phyloP scores from a whole-genome alignment of 2,113 vertebrate species.

The Jacana jacana region DNA sequence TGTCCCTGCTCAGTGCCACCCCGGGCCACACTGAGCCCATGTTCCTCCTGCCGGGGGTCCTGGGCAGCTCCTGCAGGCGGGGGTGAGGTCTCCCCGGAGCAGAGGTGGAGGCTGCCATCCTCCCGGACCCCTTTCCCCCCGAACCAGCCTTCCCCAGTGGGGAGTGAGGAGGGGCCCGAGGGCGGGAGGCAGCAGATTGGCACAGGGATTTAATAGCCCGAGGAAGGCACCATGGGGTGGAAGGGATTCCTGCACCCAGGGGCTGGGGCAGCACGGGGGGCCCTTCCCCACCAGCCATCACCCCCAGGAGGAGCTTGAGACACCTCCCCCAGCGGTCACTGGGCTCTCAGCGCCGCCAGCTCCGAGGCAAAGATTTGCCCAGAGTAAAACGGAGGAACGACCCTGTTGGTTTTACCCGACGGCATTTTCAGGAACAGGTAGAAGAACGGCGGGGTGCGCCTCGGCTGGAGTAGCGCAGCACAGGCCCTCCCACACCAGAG shows the following conservation, averaged over 20 bases:
- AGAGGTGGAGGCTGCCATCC: neutral
- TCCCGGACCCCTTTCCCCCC: neutral
- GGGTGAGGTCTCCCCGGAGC: neutral
- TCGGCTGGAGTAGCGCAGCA: neutral
- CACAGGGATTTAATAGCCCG: neutral
- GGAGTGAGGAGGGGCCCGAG: accelerated
- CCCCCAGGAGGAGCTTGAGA: neutral
- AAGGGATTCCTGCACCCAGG: neutral
- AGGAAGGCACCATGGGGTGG: neutral
- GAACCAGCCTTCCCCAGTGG: neutral
- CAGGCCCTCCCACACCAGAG: neutral
- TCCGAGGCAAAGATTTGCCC: neutral
- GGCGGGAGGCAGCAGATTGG: neutral
- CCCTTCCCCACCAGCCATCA: neutral
- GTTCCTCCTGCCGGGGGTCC: neutral
- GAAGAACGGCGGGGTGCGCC: too few relatives aligned
- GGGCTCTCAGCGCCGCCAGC: neutral
- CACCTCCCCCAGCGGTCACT: accelerated
- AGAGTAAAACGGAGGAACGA: accelerated
- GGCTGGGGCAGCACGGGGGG: neutral
- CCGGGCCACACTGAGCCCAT: accelerated
- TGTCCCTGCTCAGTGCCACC: neutral
- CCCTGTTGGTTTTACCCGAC: neutral
- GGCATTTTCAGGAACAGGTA: too few relatives aligned
- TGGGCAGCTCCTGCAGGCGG: accelerated